Evolutionary conservation across 2,113 vertebrate species (phyloP), one percentile per base, ranked within the genome.

Genomic region (Atractosteus spatula): DNA sequence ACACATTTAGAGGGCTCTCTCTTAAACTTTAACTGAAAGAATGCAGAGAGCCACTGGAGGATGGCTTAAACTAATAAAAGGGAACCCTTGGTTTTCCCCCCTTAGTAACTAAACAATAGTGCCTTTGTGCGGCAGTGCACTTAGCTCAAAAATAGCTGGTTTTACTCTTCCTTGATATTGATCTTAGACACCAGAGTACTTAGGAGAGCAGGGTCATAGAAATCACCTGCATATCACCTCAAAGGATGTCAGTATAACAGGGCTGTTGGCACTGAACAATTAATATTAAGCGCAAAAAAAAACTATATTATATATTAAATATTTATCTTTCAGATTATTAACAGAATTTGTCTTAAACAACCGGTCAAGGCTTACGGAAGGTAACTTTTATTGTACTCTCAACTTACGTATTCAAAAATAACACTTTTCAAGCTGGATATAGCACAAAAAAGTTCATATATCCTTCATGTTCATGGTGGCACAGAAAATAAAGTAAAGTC

Each of bases 11-110:
- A 80, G 62, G 70, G 56, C 69, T 68, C 44, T 62, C 57, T 75
- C 66, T 61, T 70, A 64, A 66, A 78, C 63, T 66, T 70, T 55
- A 55, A 76, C 83, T 80, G 76, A 71, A 70, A 83, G 77, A 87
- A 83, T 80, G 82, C 82, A 69, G 80, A 83, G 84, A 86, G 85
- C 83, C 41, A 81, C 87, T 84, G 87, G 84, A 86, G 84, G 88
- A 89, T 87, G 77, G 83, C 85, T 82, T 89, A 87, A 89, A 88
- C 88, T 84, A 88, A 89, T 88, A 83, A 86, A 77, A 79, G 83
- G 66, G 78, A 73, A 81, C 70, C 66, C 81, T 80, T 84, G 78
- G 82, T 85, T 76, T 76, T 79, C 81, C 86, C 84, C 83, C 82
- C 86, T 80, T 81, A 83, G 64, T 44, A 72, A 71, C 73, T 71